Evolutionary conservation across 2,113 vertebrate genomes (phyloP).

Genomic region (Sylvilagus bachmani): DNA sequence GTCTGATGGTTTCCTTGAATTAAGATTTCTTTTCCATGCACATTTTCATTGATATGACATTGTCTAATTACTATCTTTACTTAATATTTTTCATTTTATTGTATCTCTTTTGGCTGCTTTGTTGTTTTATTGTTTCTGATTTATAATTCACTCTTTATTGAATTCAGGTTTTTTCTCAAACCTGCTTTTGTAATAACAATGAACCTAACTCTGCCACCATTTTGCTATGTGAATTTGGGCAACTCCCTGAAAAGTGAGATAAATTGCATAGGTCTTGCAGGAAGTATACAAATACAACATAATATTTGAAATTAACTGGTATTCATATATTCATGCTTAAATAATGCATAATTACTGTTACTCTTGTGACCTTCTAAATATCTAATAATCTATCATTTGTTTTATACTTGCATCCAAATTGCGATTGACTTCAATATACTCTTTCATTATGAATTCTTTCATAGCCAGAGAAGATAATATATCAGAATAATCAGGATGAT

Average conservation of each 20-base stretch:
- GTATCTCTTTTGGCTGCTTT: not conserved
- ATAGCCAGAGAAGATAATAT: not conserved
- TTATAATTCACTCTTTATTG: not conserved
- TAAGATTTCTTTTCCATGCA: not conserved
- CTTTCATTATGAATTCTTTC: constrained; percentile 28
- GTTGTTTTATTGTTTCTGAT: not conserved
- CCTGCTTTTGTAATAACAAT: not conserved
- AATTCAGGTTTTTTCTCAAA: not conserved
- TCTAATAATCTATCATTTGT: constrained; percentile 9
- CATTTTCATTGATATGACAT: not conserved
- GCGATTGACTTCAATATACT: not conserved
- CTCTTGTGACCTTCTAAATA: not conserved
- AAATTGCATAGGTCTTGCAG: not conserved
- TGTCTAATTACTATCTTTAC: not conserved
- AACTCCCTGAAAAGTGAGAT: not conserved
- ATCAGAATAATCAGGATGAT: not conserved
- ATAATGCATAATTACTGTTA: not conserved
- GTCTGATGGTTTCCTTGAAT: not conserved
- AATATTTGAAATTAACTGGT: not conserved
- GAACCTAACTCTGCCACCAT: not conserved
- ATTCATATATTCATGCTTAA: not conserved
- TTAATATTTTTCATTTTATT: not conserved
- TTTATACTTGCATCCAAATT: not conserved
- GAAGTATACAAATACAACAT: not conserved
- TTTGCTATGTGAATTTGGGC: not conserved